A percentile compares a stretch with the other conserved stretches of the same genome.
Conservation (phyloP, 2,797 vertebrate species). For the Tolypeutes matacus region DNA sequence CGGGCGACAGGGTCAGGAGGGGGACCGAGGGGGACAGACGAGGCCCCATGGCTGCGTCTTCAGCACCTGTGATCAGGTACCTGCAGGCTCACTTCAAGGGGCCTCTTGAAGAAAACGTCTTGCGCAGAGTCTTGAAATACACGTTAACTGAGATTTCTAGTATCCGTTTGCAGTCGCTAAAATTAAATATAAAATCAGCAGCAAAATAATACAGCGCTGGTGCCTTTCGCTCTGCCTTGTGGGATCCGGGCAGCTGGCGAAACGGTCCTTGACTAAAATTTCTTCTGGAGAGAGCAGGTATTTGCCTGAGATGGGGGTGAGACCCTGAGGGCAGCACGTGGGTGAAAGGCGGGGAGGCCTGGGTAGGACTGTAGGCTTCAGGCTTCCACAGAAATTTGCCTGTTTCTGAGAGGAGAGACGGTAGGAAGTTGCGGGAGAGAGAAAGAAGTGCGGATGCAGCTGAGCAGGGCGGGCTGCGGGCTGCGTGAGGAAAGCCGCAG, state of each 20-base stretch:
- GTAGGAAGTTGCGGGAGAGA: neutral
- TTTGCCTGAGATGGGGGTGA: neutral
- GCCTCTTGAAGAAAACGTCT: neutral
- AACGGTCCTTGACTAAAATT: slow-evolving; percentile 3
- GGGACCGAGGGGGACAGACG: too few relatives aligned
- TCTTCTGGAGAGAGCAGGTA: neutral
- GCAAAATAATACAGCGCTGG: neutral
- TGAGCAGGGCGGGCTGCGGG: neutral
- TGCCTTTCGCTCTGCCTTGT: slow-evolving; percentile 25
- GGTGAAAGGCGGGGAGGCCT: neutral
- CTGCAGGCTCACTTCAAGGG: neutral
- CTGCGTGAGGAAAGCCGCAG: neutral
- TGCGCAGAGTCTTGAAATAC: neutral
- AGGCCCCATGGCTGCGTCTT: too few relatives aligned
- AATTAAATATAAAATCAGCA: slow-evolving; percentile 1
- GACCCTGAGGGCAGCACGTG: neutral
- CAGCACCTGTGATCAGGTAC: neutral
- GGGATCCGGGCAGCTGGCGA: neutral
- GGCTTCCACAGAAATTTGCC: neutral
- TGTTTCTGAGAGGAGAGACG: neutral
- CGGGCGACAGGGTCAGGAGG: too few relatives aligned
- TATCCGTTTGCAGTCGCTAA: slow-evolving; percentile 35
- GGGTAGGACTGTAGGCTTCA: neutral
- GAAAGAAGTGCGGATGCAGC: neutral
- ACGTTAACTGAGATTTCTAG: neutral